Evolutionary conservation across 1,140 invertebrate genomes (phyloP).

Genomic region (Lucilia sericata): DNA sequence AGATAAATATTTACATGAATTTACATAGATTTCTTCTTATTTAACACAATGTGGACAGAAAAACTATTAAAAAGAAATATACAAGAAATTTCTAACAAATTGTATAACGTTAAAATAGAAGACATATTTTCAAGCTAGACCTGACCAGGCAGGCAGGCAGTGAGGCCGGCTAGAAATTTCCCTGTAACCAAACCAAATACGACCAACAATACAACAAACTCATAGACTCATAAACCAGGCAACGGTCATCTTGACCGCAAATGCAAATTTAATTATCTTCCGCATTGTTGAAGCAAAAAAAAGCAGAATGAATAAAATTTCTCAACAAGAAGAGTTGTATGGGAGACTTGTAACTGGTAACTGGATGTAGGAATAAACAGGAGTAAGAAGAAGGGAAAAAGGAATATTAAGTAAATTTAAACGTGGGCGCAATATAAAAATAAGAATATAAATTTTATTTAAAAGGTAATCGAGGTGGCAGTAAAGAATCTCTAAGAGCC

Average conservation of each 20-base stretch:
- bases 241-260: conserved; percentile 41
- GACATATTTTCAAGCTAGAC: background rate
- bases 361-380: background rate
- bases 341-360: background rate
- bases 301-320: background rate
- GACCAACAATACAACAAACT: background rate
- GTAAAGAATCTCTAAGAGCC: no score
- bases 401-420: background rate
- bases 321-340: background rate
- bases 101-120: background rate
- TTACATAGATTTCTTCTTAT: conserved; percentile 22
- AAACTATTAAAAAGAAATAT: background rate
- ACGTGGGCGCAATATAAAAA: conserved; percentile 25
- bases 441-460: background rate
- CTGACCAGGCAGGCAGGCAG: no score
- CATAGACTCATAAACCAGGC: background rate
- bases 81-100: conserved; percentile 31
- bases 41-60: background rate
- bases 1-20: conserved; percentile 28
- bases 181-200: background rate
- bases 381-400: background rate
- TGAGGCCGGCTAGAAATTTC: background rate
- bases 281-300: conserved; percentile 41
- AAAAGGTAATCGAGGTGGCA: no score
- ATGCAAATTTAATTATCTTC: conserved; percentile 47